Evolutionary conservation across 2,888 invertebrate species (phyloP).

Genomic region (Parnassius glacialis): DNA sequence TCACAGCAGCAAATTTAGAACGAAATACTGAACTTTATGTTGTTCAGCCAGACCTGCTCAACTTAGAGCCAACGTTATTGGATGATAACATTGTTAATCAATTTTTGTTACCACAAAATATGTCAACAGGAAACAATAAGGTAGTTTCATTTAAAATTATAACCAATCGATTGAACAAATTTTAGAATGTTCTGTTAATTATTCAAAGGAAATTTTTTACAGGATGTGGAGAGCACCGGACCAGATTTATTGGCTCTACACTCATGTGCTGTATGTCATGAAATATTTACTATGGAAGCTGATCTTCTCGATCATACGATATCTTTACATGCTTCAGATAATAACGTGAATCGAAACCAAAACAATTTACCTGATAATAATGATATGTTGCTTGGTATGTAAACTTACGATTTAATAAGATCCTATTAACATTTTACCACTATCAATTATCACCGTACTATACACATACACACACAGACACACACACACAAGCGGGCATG

Average conservation of each 20-base stretch:
- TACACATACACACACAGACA: too few species aligned
- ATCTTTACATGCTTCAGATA: constrained; percentile 58
- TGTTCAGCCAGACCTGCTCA: constrained; percentile 56
- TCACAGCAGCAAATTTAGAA: constrained; percentile 31
- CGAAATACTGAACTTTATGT: constrained; percentile 49
- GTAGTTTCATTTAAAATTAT: constrained; percentile 32
- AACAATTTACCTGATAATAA: constrained; percentile 27
- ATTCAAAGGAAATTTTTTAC: constrained; percentile 31
- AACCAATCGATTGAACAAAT: constrained; percentile 1
- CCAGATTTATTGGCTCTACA: constrained; percentile 65
- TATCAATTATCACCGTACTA: too few species aligned
- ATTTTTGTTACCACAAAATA: constrained; percentile 63
- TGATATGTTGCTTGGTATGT: constrained; percentile 30
- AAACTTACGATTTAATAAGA: constrained; percentile 10
- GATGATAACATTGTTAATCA: constrained; percentile 73
- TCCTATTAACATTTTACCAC: too few species aligned
- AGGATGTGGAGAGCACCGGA: constrained; percentile 48
- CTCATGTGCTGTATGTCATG: constrained; percentile 70
- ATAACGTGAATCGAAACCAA: constrained; percentile 34
- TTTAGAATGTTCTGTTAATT: constrained; percentile 3
- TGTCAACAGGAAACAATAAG: constrained; percentile 44
- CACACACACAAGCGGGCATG: too few species aligned
- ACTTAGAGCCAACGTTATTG: constrained; percentile 61
- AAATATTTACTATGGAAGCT: constrained; percentile 68
- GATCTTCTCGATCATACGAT: constrained; percentile 71